Evolutionary conservation across 2,888 invertebrate species (phyloP), one percentile per base, ranked within the genome.

Genomic region (Poecilobothrus nobilitatus): DNA sequence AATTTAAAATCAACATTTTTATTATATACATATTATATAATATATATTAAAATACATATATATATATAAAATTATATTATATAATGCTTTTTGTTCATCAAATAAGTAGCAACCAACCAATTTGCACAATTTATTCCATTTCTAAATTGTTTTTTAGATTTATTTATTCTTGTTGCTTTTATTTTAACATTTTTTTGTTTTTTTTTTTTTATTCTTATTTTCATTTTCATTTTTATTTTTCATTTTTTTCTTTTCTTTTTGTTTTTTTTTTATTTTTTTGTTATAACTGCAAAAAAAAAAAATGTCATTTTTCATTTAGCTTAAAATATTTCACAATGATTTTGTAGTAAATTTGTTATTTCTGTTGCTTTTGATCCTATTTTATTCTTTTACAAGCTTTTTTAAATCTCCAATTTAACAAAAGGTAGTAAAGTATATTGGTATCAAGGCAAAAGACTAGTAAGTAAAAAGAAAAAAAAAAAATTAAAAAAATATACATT

Each of bases 111-210:
- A 12, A 53, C 53, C 18, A 53, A 53, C 53, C 53, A 53, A 53
- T 53, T 53, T 53, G 53, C 53, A 53, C 53, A 53, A 53, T 53
- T 53, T 53, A 53, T 53, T 53, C 53, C 53, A 53, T 53, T 53
- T 53, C 53, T 53, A 53, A 53, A 53, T 53, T 53, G 53, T 53
- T 18, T n/a, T 53, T n/a, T 53, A 18, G 53, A 12, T 41, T 41
- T 41, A 15, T 27, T 27, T 27, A 27, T 27, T 27, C 27, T 27
- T 27, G 27, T 37, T 37, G 2, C 12, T 8, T 4, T 37, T 37
- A 12, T 37, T 37, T 37, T 37, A n/a, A n/a, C n/a, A n/a, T n/a
- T n/a, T n/a, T n/a, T n/a, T n/a, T n/a, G n/a, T 34, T 5, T 34
- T 34, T 34, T n/a, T n/a, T 37, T 37, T 37, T 37, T 37, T 53